Percentiles rank a stretch among this genome's conserved stretches.
Conservation (phyloP, 1,140 invertebrate species). For the Bombus superbus region DNA sequence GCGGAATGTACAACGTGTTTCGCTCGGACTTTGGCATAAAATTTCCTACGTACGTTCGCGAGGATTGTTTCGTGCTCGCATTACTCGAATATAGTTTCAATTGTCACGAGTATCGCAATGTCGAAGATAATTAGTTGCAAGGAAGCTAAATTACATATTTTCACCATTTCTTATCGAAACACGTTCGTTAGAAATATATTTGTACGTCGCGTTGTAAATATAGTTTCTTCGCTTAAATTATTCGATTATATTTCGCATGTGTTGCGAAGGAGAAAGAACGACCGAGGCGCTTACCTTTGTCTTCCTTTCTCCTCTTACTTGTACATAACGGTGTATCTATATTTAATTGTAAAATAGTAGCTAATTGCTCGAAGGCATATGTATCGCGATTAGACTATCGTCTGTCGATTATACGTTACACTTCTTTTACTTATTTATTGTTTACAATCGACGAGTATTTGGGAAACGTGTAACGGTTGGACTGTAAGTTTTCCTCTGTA, state of each 20-base stretch:
- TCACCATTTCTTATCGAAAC: background rate
- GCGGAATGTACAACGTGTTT: background rate
- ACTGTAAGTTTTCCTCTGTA: background rate
- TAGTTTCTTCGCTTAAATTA: slow-evolving; percentile 23
- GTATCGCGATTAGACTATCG: background rate
- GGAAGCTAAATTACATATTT: background rate
- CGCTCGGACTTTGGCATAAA: background rate
- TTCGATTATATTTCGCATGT: background rate
- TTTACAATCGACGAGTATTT: background rate
- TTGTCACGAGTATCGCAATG: background rate
- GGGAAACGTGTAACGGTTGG: rapidly evolving
- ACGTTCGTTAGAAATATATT: too few species aligned
- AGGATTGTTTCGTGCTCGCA: too few species aligned
- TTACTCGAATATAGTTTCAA: too few species aligned
- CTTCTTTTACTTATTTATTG: background rate
- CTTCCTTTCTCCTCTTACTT: background rate
- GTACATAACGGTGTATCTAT: slow-evolving; percentile 37
- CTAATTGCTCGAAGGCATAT: background rate
- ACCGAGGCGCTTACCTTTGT: background rate
- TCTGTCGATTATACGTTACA: too few species aligned
- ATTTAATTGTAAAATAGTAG: slow-evolving; percentile 25
- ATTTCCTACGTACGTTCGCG: too few species aligned
- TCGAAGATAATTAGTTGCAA: background rate
- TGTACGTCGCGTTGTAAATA: slow-evolving; percentile 36
- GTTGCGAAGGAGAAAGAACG: background rate